Percentiles rank a stretch among this genome's conserved stretches.
phyloP scores from a whole-genome alignment of 1,140 invertebrate species.

The Drosophila insularis region DNA sequence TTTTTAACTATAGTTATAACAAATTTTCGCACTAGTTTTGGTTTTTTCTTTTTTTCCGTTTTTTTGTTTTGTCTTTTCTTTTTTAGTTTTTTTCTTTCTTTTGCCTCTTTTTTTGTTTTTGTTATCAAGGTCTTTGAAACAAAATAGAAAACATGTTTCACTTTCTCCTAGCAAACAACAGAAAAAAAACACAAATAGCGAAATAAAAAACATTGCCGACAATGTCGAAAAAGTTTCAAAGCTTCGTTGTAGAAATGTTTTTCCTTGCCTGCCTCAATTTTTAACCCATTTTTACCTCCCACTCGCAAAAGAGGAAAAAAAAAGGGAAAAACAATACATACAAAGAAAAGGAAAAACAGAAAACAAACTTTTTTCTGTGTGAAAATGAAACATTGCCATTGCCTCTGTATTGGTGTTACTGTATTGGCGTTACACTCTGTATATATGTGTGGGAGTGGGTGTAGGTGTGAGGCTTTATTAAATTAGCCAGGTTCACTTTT shows the following conservation, averaged over 20 bases:
- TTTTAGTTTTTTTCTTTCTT: conserved; percentile 21
- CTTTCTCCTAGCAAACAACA: conserved; percentile 23
- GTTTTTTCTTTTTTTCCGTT: not conserved
- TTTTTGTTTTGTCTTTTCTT: conserved; percentile 39
- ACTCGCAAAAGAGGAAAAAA: not conserved
- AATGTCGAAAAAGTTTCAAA: conserved; percentile 60
- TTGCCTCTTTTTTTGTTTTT: conserved; percentile 33
- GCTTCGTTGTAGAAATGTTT: conserved; percentile 37
- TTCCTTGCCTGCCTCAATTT: conserved; percentile 17
- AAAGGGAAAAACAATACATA: conserved; percentile 29
- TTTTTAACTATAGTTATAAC: not conserved
- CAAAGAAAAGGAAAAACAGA: conserved; percentile 27
- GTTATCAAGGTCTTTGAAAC: conserved; percentile 12
- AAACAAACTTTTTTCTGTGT: conserved; percentile 39
- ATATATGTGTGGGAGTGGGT: conserved; percentile 5
- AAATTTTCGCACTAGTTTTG: not conserved
- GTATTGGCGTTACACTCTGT: not conserved
- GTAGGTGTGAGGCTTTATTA: conserved; percentile 34
- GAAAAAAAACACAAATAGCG: not conserved
- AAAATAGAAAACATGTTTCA: conserved; percentile 63
- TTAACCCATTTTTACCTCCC: conserved; percentile 16
- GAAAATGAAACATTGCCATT: conserved; percentile 49
- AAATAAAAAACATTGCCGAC: conserved; percentile 54
- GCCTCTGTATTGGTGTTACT: conserved; percentile 16
- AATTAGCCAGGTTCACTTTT: conserved; percentile 42